Conservation (phyloP, 2,888 invertebrate genomes). For the Eilema caniola region DNA sequence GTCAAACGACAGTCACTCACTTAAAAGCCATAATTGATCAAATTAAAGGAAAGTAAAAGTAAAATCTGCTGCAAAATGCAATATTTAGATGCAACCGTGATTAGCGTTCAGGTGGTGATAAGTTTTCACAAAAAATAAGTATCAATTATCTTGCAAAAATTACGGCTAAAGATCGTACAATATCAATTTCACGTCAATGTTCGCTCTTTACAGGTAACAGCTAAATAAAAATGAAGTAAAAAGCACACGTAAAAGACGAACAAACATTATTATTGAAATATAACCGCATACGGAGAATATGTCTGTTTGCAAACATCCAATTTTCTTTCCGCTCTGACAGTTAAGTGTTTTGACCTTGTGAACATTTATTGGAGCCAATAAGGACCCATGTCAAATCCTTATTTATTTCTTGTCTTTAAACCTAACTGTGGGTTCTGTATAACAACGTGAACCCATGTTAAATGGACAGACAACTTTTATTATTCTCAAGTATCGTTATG, state of each 20-base stretch:
- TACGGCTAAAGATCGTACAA: no score
- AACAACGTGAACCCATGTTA: constrained; percentile 13
- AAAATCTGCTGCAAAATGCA: no score
- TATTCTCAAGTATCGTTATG: not conserved
- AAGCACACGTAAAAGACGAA: not conserved
- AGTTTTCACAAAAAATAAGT: no score
- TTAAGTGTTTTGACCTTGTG: not conserved
- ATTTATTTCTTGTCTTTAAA: constrained; percentile 11
- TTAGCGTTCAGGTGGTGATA: no score
- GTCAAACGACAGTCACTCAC: no score
- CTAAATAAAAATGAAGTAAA: not conserved
- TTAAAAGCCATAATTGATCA: no score
- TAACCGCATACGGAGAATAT: not conserved
- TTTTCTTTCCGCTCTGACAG: not conserved
- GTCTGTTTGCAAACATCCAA: not conserved
- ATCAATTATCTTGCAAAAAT: no score
- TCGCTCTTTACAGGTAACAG: no score
- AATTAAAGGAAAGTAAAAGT: no score
- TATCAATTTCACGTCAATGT: no score
- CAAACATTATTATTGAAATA: not conserved
- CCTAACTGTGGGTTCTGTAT: constrained; percentile 3
- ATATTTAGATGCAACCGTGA: no score
- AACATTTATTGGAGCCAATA: constrained; percentile 13
- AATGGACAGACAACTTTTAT: constrained; percentile 9
- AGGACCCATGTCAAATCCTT: constrained; percentile 9